phyloP scores from a whole-genome alignment of 2,113 vertebrate genomes.

The Zosterops lateralis region DNA sequence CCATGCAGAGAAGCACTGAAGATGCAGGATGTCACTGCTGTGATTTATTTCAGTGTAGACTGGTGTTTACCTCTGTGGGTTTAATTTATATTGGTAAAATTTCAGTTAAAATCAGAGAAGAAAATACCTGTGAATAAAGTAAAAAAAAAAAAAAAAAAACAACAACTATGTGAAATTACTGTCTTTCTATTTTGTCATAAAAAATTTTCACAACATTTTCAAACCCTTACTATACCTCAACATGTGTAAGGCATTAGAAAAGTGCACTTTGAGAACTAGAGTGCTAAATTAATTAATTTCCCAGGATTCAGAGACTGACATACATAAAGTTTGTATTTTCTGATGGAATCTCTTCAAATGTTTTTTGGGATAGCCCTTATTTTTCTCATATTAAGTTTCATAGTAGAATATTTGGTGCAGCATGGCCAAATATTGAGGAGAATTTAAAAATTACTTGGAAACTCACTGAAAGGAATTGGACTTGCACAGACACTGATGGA shows the following conservation, averaged over 20 bases:
- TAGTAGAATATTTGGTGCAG: not conserved
- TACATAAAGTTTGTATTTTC: not conserved
- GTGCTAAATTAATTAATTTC: not conserved
- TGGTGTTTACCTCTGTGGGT: not conserved
- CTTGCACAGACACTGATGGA: not conserved
- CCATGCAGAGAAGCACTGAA: not conserved
- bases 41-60: not conserved
- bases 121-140: not conserved
- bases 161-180: not conserved
- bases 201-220: not conserved
- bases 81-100: not conserved
- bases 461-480: not conserved
- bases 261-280: not conserved
- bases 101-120: not conserved
- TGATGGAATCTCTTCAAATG: not conserved
- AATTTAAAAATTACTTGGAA: not conserved
- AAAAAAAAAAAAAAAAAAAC: not conserved
- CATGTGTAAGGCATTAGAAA: not conserved
- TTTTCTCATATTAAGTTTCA: not conserved
- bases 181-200: not conserved
- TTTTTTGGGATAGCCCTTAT: not conserved
- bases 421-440: not conserved
- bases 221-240: accelerated
- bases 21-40: not conserved
- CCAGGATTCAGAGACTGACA: not conserved